A percentile compares a stretch with the other conserved stretches of the same genome.
Conservation (phyloP, 2,113 vertebrate genomes). For the Delphinus delphis region DNA sequence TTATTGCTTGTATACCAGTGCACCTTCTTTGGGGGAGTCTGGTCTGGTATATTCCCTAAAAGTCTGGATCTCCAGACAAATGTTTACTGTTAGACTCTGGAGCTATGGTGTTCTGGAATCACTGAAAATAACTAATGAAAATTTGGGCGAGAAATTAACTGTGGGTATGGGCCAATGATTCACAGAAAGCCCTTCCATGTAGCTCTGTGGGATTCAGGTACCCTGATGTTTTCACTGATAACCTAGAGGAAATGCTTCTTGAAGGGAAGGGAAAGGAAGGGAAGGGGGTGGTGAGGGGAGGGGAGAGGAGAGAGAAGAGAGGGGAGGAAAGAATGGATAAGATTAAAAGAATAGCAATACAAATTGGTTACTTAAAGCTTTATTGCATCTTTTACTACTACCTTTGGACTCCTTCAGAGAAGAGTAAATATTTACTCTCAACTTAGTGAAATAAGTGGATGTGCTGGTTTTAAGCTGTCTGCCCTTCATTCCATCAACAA, state of each 20-base stretch:
- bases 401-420: constrained; percentile 15
- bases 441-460: background rate
- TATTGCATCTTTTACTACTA: background rate
- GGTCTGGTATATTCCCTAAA: background rate
- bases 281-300: background rate
- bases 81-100: background rate
- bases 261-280: background rate
- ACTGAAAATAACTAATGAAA: constrained; percentile 11
- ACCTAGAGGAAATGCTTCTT: background rate
- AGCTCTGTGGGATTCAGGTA: background rate
- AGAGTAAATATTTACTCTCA: background rate
- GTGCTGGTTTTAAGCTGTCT: background rate
- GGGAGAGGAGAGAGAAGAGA: background rate
- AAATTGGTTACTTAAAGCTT: background rate
- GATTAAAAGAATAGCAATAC: background rate
- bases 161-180: background rate
- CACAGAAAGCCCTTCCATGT: background rate
- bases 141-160: background rate
- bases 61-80: background rate
- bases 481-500: background rate
- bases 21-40: background rate
- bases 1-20: background rate
- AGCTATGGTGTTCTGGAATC: background rate
- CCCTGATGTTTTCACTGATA: background rate
- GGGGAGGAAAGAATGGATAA: background rate